Evolutionary conservation across 1,140 invertebrate species (phyloP).

Genomic region (Euura saliciscinereae): DNA sequence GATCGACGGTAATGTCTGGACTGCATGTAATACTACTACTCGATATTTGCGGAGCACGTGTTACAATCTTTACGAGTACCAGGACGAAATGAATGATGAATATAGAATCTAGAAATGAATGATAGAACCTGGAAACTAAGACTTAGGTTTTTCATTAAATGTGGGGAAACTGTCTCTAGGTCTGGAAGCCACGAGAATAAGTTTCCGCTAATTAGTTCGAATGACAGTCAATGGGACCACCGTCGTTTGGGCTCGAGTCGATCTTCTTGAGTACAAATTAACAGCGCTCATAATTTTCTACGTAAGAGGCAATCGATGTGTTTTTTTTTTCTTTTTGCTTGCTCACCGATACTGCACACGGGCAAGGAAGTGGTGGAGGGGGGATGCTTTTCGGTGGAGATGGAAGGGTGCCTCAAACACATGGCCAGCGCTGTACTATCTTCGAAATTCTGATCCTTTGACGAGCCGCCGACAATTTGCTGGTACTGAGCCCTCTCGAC

Average conservation of each 20-base stretch:
- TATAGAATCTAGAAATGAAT: too few relatives aligned
- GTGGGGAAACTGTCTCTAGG: too few relatives aligned
- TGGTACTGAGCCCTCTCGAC: background rate
- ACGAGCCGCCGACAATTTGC: conserved; percentile 6
- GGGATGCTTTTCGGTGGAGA: background rate
- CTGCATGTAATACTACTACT: background rate
- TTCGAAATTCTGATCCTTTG: background rate
- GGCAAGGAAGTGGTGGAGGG: background rate
- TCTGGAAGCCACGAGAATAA: too few relatives aligned
- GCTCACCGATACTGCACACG: background rate
- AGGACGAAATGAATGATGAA: too few relatives aligned
- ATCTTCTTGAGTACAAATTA: background rate
- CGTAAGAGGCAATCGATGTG: background rate
- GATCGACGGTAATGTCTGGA: background rate
- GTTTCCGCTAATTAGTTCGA: too few relatives aligned
- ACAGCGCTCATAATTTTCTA: background rate
- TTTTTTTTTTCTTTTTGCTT: background rate
- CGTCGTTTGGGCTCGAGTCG: background rate
- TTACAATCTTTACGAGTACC: background rate
- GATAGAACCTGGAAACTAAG: too few relatives aligned
- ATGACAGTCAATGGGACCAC: too few relatives aligned
- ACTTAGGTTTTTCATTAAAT: too few relatives aligned
- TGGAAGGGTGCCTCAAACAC: background rate
- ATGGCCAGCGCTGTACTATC: background rate
- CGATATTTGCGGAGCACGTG: background rate